phyloP scores from a whole-genome alignment of 2,888 invertebrate genomes.

The Amblyjoppa proteus region DNA sequence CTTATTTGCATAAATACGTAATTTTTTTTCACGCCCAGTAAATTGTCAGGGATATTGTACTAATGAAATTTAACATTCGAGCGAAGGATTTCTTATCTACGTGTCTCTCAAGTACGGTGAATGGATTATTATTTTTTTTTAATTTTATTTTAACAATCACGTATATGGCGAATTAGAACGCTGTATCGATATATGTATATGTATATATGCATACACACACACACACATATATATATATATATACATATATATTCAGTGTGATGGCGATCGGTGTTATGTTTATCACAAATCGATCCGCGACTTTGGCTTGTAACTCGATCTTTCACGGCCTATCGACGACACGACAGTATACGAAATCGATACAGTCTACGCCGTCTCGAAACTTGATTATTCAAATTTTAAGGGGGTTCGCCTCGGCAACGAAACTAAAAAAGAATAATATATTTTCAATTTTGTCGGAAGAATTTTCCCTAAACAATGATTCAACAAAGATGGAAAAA shows the following conservation, averaged over 20 bases:
- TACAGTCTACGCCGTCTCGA: slow-evolving; percentile 36
- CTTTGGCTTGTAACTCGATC: slow-evolving; percentile 63
- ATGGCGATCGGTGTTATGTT: slow-evolving; percentile 53
- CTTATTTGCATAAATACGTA: slow-evolving; percentile 23
- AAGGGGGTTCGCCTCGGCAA: slow-evolving; percentile 2
- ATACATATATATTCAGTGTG: slow-evolving; percentile 1
- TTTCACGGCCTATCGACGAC: slow-evolving; percentile 39
- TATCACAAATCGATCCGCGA: slow-evolving; percentile 58
- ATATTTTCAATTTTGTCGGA: background rate
- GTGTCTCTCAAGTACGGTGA: slow-evolving; percentile 7
- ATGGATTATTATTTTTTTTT: background rate
- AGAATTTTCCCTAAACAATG: background rate
- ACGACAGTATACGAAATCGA: slow-evolving; percentile 50
- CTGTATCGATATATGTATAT: background rate
- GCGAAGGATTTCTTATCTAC: slow-evolving; percentile 15
- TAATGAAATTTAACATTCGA: slow-evolving; percentile 34
- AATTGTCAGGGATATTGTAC: slow-evolving; percentile 7
- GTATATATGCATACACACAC: background rate
- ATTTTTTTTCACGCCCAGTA: slow-evolving; percentile 27
- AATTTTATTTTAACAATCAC: background rate
- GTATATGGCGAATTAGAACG: slow-evolving; percentile 1
- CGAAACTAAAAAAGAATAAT: background rate
- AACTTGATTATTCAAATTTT: slow-evolving; percentile 54
- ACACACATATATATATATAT: background rate
- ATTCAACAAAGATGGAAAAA: background rate